These are phyloP conservation scores for Chrysolina oricalcia DNA, from an alignment of 2,888 invertebrate species.

Conservation along the genomic window DNA sequence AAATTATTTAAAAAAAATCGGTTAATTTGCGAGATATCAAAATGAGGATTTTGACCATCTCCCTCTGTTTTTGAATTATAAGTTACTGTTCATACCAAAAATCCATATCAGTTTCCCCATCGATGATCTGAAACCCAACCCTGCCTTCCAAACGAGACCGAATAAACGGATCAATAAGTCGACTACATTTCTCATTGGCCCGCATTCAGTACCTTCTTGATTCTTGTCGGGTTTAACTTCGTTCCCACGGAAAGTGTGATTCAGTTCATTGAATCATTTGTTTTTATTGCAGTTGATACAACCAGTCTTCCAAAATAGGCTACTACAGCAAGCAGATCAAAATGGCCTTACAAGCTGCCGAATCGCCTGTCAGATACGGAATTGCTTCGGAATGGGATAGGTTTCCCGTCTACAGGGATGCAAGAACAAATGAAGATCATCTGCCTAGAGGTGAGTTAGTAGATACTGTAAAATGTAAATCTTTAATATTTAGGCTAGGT, in stretches of 20 bases:
- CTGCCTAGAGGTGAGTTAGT: slow-evolving; percentile 65
- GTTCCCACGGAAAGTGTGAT: slow-evolving; percentile 1
- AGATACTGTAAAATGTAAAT: not conserved
- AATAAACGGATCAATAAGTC: slow-evolving; percentile 12
- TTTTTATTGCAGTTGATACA: slow-evolving; percentile 46
- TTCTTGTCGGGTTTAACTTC: not conserved
- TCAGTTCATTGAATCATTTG: slow-evolving; percentile 18
- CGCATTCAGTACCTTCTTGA: not conserved
- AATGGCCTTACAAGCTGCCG: slow-evolving; percentile 66
- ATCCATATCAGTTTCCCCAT: not conserved
- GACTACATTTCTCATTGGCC: not conserved
- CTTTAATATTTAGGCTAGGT: too few relatives aligned
- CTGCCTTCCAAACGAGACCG: slow-evolving; percentile 11
- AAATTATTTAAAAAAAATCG: too few relatives aligned
- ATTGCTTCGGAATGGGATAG: slow-evolving; percentile 61
- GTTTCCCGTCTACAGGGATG: slow-evolving; percentile 48
- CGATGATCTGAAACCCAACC: slow-evolving; percentile 4
- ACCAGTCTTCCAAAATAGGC: slow-evolving; percentile 64
- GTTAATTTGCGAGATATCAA: too few relatives aligned
- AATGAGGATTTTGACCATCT: too few relatives aligned
- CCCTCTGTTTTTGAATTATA: too few relatives aligned
- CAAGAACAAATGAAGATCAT: slow-evolving; percentile 55
- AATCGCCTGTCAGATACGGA: slow-evolving; percentile 64
- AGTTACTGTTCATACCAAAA: not conserved
- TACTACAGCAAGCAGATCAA: slow-evolving; percentile 60